Base-by-base conservation (phyloP, 2,113 vertebrate species). In the Mixornis gularis region DNA sequence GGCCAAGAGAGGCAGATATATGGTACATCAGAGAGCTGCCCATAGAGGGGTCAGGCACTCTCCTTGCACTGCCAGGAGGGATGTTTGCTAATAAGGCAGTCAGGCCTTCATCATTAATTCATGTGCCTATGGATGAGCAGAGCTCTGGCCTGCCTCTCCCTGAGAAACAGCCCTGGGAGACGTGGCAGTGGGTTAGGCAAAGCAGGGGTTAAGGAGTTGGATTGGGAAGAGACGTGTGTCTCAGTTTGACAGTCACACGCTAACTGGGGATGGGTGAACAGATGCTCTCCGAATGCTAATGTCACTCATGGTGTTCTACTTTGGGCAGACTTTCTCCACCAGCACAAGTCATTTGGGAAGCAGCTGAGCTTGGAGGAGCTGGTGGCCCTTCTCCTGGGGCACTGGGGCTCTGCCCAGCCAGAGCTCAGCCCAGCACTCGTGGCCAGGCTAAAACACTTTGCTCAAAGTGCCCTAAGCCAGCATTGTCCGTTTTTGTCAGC, bases 281-380 rank as follows among this genome's bases (percentile, higher is more conserved):
- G 95, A 96, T 96, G 95, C 95, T 95, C 94, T 95, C 89, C 17
- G 94, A 95, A 94, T 94, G 91, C 95, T 96, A 96, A 95, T 96
- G 92, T 95, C 94, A 92, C 91, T 96, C 92, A 91, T 86, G 90
- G 95, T 93, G 95, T 95, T 96, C 94, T 96, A 94, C 94, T 93
- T 94, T 91, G 92, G 92, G 96, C 92, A 92, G 89, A 79, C 44
- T 92, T 94, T 93, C 94, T 95, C 92, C 94, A 95, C 81, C 90
- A 95, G 92, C 36, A 90, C 66, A 87, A 96, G 95, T 92, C 91
- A 92, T 85, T 86, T 70, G 91, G 87, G 80, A 90, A 79, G 72
- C 10, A 51, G 59, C 73, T 85, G 86, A 89, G 84, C 66, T 82
- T 69, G 83, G 80, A 89, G 73, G 78, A 76, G 89, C 34, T 76